phyloP scores from a whole-genome alignment of 2,797 vertebrate species.

The Bovichtus variegatus region DNA sequence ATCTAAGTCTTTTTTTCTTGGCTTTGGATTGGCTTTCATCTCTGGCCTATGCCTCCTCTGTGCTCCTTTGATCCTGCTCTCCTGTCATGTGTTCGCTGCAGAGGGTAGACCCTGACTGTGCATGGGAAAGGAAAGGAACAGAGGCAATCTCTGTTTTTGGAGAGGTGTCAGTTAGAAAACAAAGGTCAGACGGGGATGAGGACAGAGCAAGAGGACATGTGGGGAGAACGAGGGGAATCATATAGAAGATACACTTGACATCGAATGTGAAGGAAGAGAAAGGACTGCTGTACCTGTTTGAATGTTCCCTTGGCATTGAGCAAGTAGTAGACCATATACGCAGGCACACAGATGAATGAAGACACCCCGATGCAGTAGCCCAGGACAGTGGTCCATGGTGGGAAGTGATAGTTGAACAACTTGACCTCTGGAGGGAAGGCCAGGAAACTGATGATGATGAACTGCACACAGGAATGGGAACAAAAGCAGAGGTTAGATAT shows the following conservation, averaged over 20 bases:
- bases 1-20: conserved; percentile 7
- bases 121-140: neutral
- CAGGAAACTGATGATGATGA: conserved; percentile 96
- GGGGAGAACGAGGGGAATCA: neutral
- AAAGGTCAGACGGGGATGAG: conserved; percentile 2
- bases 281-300: conserved; percentile 87
- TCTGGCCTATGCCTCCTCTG: conserved; percentile 34
- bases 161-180: conserved; percentile 9
- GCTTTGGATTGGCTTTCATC: conserved; percentile 26
- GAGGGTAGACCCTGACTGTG: conserved; percentile 35
- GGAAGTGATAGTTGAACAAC: conserved; percentile 93
- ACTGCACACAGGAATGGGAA: conserved; percentile 78
- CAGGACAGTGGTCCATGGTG: conserved; percentile 92
- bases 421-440: conserved; percentile 91
- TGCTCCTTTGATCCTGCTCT: conserved; percentile 65
- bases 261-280: neutral
- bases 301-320: conserved; percentile 91
- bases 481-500: conserved; percentile 9
- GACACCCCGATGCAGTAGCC: conserved; percentile 97
- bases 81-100: conserved; percentile 45
- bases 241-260: neutral
- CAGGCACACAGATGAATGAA: conserved; percentile 94
- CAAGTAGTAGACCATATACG: conserved; percentile 92
- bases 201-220: neutral
- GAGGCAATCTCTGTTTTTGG: conserved; percentile 18